phyloP scores from a whole-genome alignment of 2,888 invertebrate species.

The Thumatha senex region DNA sequence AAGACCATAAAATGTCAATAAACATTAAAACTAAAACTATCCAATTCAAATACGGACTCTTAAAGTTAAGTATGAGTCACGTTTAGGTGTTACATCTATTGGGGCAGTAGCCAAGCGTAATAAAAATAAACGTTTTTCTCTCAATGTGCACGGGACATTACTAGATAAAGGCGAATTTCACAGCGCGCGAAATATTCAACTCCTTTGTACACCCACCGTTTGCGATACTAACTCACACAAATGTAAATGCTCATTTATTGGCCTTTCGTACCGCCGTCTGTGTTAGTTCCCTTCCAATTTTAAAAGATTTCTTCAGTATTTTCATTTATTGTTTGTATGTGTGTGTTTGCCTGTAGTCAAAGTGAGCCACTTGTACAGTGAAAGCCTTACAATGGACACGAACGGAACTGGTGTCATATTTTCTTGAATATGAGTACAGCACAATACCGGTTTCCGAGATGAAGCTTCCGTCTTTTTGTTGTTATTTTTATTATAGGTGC shows the following conservation, averaged over 20 bases:
- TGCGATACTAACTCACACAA: slow-evolving; percentile 16
- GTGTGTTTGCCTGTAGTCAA: slow-evolving; percentile 24
- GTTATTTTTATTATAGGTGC: slow-evolving; percentile 26
- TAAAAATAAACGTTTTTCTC: slow-evolving; percentile 51
- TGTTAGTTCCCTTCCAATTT: slow-evolving; percentile 12
- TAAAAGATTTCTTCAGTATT: slow-evolving; percentile 17
- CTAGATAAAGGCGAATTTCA: slow-evolving; percentile 38
- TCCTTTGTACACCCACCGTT: slow-evolving; percentile 19
- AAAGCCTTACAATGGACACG: slow-evolving; percentile 42
- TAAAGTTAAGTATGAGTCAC: slow-evolving; percentile 44
- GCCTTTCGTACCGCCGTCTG: background rate
- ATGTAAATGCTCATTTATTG: slow-evolving; percentile 5
- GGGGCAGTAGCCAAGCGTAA: slow-evolving; percentile 38
- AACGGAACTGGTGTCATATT: slow-evolving; percentile 54
- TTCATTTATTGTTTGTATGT: slow-evolving; percentile 17
- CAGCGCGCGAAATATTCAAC: slow-evolving; percentile 21
- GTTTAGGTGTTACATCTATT: slow-evolving; percentile 45
- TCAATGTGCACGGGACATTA: slow-evolving; percentile 39
- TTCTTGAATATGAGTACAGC: slow-evolving; percentile 56
- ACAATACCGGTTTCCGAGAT: slow-evolving; percentile 53
- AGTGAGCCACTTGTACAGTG: slow-evolving; percentile 31
- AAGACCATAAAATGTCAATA: slow-evolving; percentile 30
- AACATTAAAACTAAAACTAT: slow-evolving; percentile 30
- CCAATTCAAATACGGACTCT: slow-evolving; percentile 36
- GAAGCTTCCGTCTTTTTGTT: slow-evolving; percentile 40